Evolutionary conservation across 1,140 invertebrate species (phyloP).

Genomic region (Drosophila sproati): DNA sequence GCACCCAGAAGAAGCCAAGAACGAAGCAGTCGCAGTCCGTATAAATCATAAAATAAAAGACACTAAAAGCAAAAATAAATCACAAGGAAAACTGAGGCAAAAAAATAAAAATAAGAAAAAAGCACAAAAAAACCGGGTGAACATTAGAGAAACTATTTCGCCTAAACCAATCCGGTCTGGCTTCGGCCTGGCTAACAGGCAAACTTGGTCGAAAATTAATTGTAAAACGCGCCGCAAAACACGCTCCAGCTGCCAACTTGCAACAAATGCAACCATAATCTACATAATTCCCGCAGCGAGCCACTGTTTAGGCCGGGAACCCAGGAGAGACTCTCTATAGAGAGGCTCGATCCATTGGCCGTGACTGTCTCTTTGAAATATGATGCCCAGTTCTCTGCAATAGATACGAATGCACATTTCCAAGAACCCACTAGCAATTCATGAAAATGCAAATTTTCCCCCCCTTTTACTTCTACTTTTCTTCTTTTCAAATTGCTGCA

Average conservation of each 20-base stretch:
- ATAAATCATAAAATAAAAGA: slow-evolving; percentile 79
- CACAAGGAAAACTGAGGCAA: slow-evolving; percentile 39
- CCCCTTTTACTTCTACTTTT: not conserved
- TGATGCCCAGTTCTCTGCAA: slow-evolving; percentile 59
- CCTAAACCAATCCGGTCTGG: slow-evolving; percentile 34
- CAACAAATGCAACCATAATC: slow-evolving; percentile 27
- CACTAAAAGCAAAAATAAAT: slow-evolving; percentile 81
- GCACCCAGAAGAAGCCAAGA: not conserved
- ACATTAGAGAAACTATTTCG: slow-evolving; percentile 60
- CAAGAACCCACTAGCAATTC: slow-evolving; percentile 28
- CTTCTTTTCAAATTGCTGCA: slow-evolving; percentile 36
- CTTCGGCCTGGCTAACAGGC: slow-evolving; percentile 18
- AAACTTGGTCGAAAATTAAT: slow-evolving; percentile 49
- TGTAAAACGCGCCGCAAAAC: slow-evolving; percentile 49
- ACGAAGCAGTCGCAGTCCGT: slow-evolving; percentile 32
- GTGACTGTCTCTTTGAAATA: slow-evolving; percentile 61
- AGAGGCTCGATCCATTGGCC: slow-evolving; percentile 9
- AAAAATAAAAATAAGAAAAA: slow-evolving; percentile 17
- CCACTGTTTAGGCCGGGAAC: not conserved
- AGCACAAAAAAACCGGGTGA: slow-evolving; percentile 48
- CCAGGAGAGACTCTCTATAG: slow-evolving; percentile 4
- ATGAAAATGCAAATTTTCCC: slow-evolving; percentile 20
- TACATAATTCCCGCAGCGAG: slow-evolving; percentile 47
- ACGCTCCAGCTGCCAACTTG: slow-evolving; percentile 17
- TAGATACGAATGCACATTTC: slow-evolving; percentile 51